Evolutionary conservation across 2,888 invertebrate species (phyloP).

Genomic region (Eristalis pertinax): DNA sequence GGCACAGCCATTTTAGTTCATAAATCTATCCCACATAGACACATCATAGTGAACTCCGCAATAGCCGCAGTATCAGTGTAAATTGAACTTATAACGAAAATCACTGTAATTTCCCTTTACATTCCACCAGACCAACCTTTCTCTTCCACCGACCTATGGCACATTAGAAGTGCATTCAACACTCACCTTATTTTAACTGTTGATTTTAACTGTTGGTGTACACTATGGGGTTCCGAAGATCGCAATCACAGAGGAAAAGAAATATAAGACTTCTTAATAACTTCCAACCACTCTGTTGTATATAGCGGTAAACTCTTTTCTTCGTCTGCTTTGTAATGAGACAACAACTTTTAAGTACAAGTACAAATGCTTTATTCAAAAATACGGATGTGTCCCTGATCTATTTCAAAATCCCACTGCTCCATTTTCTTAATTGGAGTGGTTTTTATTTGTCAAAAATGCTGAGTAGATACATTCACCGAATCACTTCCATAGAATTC

Average conservation of each 20-base stretch:
- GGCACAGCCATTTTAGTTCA: neutral
- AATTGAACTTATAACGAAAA: no score
- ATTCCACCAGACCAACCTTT: constrained; percentile 35
- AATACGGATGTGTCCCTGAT: no score
- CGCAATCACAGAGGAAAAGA: constrained; percentile 25
- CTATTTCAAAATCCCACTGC: no score
- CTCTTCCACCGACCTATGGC: neutral
- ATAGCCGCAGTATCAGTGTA: constrained; percentile 29
- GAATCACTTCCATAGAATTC: no score
- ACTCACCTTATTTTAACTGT: constrained; percentile 20
- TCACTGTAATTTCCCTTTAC: constrained; percentile 30
- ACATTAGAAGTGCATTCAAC: neutral
- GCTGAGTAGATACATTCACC: no score
- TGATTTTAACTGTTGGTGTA: constrained; percentile 43
- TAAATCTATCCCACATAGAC: neutral
- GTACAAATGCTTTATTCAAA: no score
- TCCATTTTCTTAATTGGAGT: no score
- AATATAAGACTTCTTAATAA: constrained; percentile 16
- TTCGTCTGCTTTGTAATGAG: no score
- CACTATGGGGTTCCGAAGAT: constrained; percentile 31
- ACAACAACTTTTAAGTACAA: no score
- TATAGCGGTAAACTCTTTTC: constrained; percentile 9
- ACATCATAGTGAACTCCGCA: neutral
- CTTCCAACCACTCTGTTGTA: constrained; percentile 16
- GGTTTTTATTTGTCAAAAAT: no score